These are phyloP conservation scores for Mesorhabditis spiculigera DNA, from an alignment of 2,888 invertebrate species.

Conservation along the genomic window DNA sequence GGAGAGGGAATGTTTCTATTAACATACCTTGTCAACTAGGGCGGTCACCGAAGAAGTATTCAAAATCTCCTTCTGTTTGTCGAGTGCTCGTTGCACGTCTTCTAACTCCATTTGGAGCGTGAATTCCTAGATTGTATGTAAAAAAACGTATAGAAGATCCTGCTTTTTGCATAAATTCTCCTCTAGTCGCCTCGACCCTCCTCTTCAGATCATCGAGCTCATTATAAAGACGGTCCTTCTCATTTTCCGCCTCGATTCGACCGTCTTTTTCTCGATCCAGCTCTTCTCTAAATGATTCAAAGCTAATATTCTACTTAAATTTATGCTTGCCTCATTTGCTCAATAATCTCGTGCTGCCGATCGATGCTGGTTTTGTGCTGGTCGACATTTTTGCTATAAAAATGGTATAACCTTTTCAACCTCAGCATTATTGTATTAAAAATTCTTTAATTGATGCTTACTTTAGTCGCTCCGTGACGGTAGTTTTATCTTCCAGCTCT, in stretches of 20 bases:
- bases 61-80: conserved; percentile 30
- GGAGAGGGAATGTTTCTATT: not conserved
- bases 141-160: not conserved
- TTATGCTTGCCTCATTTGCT: conserved; percentile 20
- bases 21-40: conserved; percentile 28
- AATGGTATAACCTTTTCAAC: not conserved
- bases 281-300: conserved; percentile 2
- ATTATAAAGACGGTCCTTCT: not conserved
- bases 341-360: conserved; percentile 32
- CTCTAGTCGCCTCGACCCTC: not conserved
- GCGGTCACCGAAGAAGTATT: conserved; percentile 28
- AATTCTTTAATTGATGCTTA: not conserved
- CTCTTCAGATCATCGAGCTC: not conserved
- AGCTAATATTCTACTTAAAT: not conserved
- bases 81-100: conserved; percentile 31
- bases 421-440: too few relatives aligned
- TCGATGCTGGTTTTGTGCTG: conserved; percentile 18
- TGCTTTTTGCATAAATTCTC: not conserved
- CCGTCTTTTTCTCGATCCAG: not conserved
- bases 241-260: not conserved
- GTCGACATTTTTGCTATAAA: conserved; percentile 18
- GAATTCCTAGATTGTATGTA: not conserved
- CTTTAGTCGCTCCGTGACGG: too few relatives aligned
- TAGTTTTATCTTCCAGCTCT: conserved; percentile 17
- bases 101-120: conserved; percentile 27